Conservation (phyloP, 1,140 invertebrate genomes). For the Coenobita brevimanus region DNA sequence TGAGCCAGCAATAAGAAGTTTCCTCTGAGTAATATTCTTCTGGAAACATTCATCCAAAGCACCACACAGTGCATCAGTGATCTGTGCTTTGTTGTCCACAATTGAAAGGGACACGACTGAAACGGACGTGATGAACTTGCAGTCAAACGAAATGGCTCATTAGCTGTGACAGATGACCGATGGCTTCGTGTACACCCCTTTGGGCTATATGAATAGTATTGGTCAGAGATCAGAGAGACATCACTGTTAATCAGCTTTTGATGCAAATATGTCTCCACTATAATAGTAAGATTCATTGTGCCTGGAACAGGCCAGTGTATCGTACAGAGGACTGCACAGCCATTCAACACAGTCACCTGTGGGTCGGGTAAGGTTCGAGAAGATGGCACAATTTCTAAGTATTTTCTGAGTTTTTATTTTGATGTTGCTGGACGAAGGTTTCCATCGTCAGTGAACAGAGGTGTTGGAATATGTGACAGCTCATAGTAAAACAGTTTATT, state of each 20-base stretch:
- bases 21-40: background rate
- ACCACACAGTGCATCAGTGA: background rate
- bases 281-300: background rate
- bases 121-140: background rate
- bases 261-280: no score
- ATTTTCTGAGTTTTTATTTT: conserved; percentile 3
- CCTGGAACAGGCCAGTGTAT: no score
- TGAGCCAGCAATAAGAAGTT: background rate
- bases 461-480: conserved; percentile 10
- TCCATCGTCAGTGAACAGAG: conserved; percentile 23
- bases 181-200: no score
- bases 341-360: conserved; percentile 11
- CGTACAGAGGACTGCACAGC: conserved; percentile 11
- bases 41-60: background rate
- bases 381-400: background rate
- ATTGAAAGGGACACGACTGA: background rate
- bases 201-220: background rate
- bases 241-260: background rate
- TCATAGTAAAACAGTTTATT: background rate
- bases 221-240: background rate
- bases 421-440: no score
- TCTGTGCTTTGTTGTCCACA: conserved; percentile 1
- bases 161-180: background rate
- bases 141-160: background rate
- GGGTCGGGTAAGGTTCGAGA: background rate